Conservation (phyloP, 2,888 invertebrate species). For the Pelosia muscerda region DNA sequence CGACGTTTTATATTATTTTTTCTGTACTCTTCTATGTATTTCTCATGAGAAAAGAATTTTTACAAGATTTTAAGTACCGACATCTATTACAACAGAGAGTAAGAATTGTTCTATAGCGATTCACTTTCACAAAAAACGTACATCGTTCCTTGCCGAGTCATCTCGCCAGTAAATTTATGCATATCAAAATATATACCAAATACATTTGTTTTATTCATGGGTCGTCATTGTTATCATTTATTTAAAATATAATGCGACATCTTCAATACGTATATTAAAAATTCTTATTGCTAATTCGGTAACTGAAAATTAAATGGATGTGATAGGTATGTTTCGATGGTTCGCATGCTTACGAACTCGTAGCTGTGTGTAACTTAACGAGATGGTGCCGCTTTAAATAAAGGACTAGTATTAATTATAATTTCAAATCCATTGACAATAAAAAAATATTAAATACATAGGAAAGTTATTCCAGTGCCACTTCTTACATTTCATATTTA, state of each 20-base stretch:
- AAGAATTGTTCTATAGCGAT: constrained; percentile 60
- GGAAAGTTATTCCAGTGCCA: constrained; percentile 56
- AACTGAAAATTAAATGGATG: constrained; percentile 57
- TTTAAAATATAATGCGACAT: constrained; percentile 70
- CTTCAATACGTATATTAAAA: constrained; percentile 64
- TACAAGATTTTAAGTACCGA: constrained; percentile 77
- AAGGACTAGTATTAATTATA: constrained; percentile 71
- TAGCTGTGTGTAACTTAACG: constrained; percentile 24
- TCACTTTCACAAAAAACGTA: constrained; percentile 63
- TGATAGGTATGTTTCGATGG: constrained; percentile 19
- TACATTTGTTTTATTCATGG: constrained; percentile 63
- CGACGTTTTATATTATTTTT: constrained; percentile 67
- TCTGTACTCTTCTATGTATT: constrained; percentile 71
- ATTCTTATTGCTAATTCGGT: constrained; percentile 70
- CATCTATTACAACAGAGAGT: constrained; percentile 70
- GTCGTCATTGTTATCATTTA: constrained; percentile 68
- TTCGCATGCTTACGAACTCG: constrained; percentile 16
- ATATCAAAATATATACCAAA: constrained; percentile 84
- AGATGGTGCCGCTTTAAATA: constrained; percentile 56
- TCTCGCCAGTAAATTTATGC: constrained; percentile 77
- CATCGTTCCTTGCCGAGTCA: constrained; percentile 59
- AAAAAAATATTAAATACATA: constrained; percentile 48
- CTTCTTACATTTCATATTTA: constrained; percentile 53
- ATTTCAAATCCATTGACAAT: constrained; percentile 54
- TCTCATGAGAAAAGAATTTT: constrained; percentile 64